phyloP scores from a whole-genome alignment of 2,888 invertebrate genomes.

The Tetramorium bicarinatum region DNA sequence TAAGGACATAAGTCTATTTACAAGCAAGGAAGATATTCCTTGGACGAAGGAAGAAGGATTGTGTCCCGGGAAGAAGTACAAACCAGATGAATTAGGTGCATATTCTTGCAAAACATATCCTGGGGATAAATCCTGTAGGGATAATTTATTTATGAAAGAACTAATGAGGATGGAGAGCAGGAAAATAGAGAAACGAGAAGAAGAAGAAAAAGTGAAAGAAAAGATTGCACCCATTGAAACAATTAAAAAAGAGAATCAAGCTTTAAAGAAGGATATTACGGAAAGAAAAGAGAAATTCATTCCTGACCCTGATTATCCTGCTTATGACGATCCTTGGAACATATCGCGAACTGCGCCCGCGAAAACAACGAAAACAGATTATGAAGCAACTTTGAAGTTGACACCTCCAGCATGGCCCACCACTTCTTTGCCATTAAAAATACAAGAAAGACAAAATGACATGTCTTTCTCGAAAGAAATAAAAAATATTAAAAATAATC shows the following conservation, averaged over 20 bases:
- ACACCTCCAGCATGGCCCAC: conserved; percentile 51
- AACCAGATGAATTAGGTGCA: conserved; percentile 68
- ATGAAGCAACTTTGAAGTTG: conserved; percentile 67
- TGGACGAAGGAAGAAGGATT: conserved; percentile 71
- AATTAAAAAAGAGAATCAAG: conserved; percentile 39
- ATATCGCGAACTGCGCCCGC: conserved; percentile 67
- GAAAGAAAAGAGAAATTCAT: conserved; percentile 63
- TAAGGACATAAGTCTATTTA: conserved; percentile 54
- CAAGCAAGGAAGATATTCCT: conserved; percentile 75
- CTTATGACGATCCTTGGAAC: conserved; percentile 70
- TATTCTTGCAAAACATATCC: conserved; percentile 77
- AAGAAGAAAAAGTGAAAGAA: conserved; percentile 65
- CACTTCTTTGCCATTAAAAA: conserved; percentile 17
- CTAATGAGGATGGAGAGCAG: conserved; percentile 58
- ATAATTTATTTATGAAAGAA: conserved; percentile 74
- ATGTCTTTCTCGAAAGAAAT: background rate
- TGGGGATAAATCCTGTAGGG: conserved; percentile 70
- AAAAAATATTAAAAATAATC: background rate
- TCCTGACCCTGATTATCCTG: conserved; percentile 66
- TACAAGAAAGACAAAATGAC: conserved; percentile 4
- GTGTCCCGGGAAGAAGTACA: conserved; percentile 79
- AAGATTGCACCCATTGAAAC: conserved; percentile 31
- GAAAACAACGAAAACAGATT: conserved; percentile 66
- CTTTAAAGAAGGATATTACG: background rate
- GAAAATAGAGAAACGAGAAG: conserved; percentile 25